Base-by-base conservation (phyloP, 1,140 invertebrate species). In the Drosophila quadrilineata region DNA sequence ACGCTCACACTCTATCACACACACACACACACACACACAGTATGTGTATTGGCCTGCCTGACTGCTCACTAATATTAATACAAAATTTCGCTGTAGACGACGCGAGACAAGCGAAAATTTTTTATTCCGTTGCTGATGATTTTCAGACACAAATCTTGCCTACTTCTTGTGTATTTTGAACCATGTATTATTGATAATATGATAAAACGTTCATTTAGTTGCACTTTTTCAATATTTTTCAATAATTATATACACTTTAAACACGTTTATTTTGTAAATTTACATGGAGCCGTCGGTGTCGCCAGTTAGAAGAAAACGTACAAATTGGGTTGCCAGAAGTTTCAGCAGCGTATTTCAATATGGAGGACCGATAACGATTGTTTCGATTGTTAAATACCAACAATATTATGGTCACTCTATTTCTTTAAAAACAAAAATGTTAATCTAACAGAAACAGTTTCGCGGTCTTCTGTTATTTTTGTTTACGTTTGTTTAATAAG, bases 221-320 rank as follows among this genome's bases (percentile, higher is more conserved):
- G 53, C 67, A 88, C 77, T 79, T 87, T 88, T 66, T 49, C 14
- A 41, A 76, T 73, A 70, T 54, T 63, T 77, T 76, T 54, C n/a
- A 46, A 6, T 28, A 41, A 29, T 58, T 71, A 54, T 58, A 24
- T 10, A 8, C 84, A 80, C 75, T 84, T 75, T 79, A 48, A 68
- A 46, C 57, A 43, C 45, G 50, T 57, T 63, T 64, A 64, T 75
- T 82, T 70, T 33, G 54, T 19, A 33, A 71, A 57, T 88, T 88
- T 87, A 69, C 58, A 63, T 57, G 41, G 60, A 71, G 46, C 57
- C 57, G 77, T 73, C 40, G 52, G 22, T 50, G 54, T 50, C 48
- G 57, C 43, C 46, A 52, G 45, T 65, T 54, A 43, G 41, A 5
- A 63, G 53, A 58, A 75, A 59, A 58, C 66, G 66, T 53, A 63